Evolutionary conservation across 2,888 invertebrate species (phyloP).

Genomic region (Rhopalosiphum nymphaeae): DNA sequence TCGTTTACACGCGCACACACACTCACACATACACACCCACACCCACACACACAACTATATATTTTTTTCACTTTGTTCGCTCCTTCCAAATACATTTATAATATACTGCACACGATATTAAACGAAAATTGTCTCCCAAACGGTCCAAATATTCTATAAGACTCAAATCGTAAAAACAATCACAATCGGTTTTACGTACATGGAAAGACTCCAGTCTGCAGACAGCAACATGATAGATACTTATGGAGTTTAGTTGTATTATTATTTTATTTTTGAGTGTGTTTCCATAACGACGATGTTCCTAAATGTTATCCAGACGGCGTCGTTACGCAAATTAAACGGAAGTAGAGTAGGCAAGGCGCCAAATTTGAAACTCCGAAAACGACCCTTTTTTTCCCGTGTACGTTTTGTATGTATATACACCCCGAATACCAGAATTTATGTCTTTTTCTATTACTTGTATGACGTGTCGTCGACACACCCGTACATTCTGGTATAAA

Average conservation of each 20-base stretch:
- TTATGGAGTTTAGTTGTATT: neutral
- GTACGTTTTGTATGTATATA: constrained; percentile 10
- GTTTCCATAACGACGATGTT: constrained; percentile 42
- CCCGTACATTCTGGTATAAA: neutral
- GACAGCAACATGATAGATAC: neutral
- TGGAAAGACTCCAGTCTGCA: neutral
- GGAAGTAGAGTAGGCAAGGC: constrained; percentile 56
- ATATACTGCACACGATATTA: neutral
- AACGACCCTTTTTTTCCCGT: constrained; percentile 42
- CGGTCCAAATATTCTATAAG: neutral
- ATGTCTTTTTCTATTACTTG: constrained; percentile 43
- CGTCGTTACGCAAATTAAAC: constrained; percentile 64
- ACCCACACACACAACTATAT: neutral
- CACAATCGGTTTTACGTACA: neutral
- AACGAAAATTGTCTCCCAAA: constrained; percentile 8
- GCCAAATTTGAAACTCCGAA: constrained; percentile 52
- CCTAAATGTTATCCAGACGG: constrained; percentile 52
- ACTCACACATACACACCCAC: no score
- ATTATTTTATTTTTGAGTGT: neutral
- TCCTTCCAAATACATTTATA: neutral
- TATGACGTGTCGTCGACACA: neutral
- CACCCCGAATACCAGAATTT: constrained; percentile 39
- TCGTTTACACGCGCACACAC: neutral
- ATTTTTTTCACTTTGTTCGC: neutral
- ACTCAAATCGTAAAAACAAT: constrained; percentile 17